Evolutionary conservation across 2,113 vertebrate species (phyloP), one percentile per base, ranked within the genome.

Genomic region (Illadopsis cleaveri): DNA sequence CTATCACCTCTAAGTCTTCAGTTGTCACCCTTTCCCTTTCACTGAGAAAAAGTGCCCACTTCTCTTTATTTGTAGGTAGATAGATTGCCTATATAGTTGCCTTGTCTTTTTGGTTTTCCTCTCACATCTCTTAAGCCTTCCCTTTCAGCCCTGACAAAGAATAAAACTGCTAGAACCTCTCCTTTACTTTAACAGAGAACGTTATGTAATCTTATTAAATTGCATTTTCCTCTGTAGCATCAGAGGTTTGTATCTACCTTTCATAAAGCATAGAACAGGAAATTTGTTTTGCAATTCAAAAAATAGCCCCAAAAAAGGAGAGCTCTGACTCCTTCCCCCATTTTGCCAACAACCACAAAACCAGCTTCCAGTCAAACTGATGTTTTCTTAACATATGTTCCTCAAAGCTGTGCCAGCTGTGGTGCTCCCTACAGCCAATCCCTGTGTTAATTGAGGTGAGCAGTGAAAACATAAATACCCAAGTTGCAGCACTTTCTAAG

Each of bases 381-480:
- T 88, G 66, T 88, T 91, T 87, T 60, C 82, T 50, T 47, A 91
- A 86, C 95, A 93, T 85, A 90, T 93, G 96, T 66, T 95, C 62
- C 79, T 93, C 54, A 70, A 82, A 93, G 82, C 84, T 80, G n/a
- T 70, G 54, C 65, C 94, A 97, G 91, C 91, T 96, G 91, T 47
- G 85, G 66, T 47, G 66, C 42, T 85, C 70, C 80, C 87, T 24
- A 15, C 58, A 82, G 75, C 87, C 91, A 88, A 50, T 77, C 87
- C 3, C 54, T 11, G 50, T 77, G 81, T 79, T 89, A 95, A 89
- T 47, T 93, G 87, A 94, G 75, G 83, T 86, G 83, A 95, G 62
- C 82, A 86, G 48, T 61, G 82, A 90, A 86, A 96, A 82, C 33
- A 82, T 56, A 93, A 96, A 91, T 78, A 72, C 62, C 50, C 54